Evolutionary conservation across 2,797 vertebrate species (phyloP), one percentile per base, ranked within the genome.

Genomic region (Schizothorax lantsangensis): DNA sequence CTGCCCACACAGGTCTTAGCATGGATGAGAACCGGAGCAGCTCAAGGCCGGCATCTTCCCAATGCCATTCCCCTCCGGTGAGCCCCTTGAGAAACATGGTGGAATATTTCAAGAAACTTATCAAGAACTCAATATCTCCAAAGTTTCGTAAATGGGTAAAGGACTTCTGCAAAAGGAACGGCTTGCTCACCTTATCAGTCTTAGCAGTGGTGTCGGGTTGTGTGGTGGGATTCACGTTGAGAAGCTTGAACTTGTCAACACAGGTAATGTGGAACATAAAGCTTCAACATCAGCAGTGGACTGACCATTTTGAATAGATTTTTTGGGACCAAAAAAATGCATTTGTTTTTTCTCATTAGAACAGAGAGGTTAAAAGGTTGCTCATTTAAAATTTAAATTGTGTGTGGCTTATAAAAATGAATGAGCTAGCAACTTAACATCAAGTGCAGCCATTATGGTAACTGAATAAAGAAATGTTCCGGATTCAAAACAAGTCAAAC

Each of bases 141-240:
- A 95, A 95, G 77, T 0, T 92, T 78, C 91, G 93, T 84, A 92
- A 52, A 3, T 93, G 94, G 69, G 4, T 92, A 0, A 93, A 40
- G 81, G 93, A 93, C 72, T 97, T 96, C 91, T 96, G 96, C 94
- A 91, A 33, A 69, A 95, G 93, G 82, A 97, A 97, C 12, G 97
- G 97, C 7, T 95, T 97, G 81, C 81, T 97, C 91, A 96, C 96
- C 0, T 95, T 97, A 5, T 97, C 97, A 0, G 93, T 97, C 66
- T 92, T 97, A 2, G 97, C 97, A 0, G 97, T 97, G 1, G 88
- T 95, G 66, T 95, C 94, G 0, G 97, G 97, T 5, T 97, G 97
- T 62, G 89, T 95, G 23, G 92, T 97, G 30, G 97, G 97, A 6
- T 97, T 96, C 88, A 45, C 94, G 57, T 92, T 97, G 47, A 91